phyloP scores from a whole-genome alignment of 2,888 invertebrate genomes.

The Caenorhabditis sinica region DNA sequence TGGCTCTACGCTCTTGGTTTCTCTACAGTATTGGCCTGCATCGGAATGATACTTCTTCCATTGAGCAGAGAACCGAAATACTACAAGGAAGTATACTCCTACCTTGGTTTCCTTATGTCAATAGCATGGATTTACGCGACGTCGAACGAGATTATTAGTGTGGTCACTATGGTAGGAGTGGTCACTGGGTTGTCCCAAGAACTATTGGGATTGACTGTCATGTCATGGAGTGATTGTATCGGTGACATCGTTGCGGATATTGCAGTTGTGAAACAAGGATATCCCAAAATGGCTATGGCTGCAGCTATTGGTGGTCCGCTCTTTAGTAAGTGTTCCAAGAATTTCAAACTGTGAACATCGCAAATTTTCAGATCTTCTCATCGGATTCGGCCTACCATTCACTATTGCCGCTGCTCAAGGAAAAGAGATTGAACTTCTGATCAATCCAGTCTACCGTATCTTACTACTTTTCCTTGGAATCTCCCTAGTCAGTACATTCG shows the following conservation, averaged over 20 bases:
- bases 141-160: constrained; percentile 87
- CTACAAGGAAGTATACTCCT: constrained; percentile 82
- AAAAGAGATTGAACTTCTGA: constrained; percentile 68
- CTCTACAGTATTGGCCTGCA: constrained; percentile 70
- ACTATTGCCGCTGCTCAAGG: constrained; percentile 78
- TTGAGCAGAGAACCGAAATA: constrained; percentile 73
- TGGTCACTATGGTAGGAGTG: constrained; percentile 86
- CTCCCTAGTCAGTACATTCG: constrained; percentile 64
- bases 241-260: constrained; percentile 87
- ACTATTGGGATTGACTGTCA: constrained; percentile 87
- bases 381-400: constrained; percentile 81
- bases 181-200: constrained; percentile 84
- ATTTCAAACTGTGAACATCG: not conserved
- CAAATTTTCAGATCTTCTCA: constrained; percentile 75
- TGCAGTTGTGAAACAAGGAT: constrained; percentile 87
- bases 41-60: constrained; percentile 69
- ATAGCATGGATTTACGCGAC: constrained; percentile 87
- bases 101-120: constrained; percentile 86
- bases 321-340: constrained; percentile 86
- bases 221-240: constrained; percentile 88
- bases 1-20: constrained; percentile 72
- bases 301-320: constrained; percentile 89
- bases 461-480: constrained; percentile 65
- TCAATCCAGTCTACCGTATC: constrained; percentile 69
- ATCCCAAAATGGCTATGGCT: constrained; percentile 88